phyloP scores from a whole-genome alignment of 2,797 vertebrate species.

The Pristis pectinata region DNA sequence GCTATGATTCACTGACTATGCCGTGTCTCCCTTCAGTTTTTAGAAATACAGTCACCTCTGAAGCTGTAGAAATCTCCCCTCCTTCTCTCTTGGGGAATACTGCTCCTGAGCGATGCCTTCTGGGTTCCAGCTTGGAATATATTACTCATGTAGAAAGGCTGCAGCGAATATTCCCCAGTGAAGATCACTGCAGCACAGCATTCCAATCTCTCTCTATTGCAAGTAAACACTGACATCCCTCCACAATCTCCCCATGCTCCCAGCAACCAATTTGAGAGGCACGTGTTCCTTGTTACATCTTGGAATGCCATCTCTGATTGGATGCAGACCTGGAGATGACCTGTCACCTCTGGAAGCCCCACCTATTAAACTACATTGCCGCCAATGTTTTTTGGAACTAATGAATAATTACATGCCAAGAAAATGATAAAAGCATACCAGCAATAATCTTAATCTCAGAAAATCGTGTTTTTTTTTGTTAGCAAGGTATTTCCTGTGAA shows the following conservation, averaged over 20 bases:
- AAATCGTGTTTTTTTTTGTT: neutral
- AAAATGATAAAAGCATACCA: neutral
- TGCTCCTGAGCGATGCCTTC: neutral
- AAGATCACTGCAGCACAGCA: neutral
- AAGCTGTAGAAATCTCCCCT: neutral
- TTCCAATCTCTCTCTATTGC: neutral
- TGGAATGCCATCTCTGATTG: neutral
- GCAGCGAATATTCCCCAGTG: neutral
- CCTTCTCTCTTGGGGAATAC: neutral
- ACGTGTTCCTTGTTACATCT: neutral
- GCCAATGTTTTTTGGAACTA: neutral
- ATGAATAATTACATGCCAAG: neutral
- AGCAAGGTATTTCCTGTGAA: too few relatives aligned
- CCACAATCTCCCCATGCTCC: neutral
- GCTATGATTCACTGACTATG: too few relatives aligned
- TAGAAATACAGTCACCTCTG: neutral
- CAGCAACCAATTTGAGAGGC: neutral
- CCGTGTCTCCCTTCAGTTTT: neutral
- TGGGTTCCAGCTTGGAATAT: neutral
- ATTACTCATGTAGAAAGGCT: neutral
- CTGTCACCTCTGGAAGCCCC: too few relatives aligned
- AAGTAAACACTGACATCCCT: neutral
- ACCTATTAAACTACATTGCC: neutral
- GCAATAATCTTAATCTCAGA: neutral
- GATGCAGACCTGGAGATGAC: neutral